phyloP scores from a whole-genome alignment of 2,113 vertebrate species.

The Boulengeromyrus knoepffleri region DNA sequence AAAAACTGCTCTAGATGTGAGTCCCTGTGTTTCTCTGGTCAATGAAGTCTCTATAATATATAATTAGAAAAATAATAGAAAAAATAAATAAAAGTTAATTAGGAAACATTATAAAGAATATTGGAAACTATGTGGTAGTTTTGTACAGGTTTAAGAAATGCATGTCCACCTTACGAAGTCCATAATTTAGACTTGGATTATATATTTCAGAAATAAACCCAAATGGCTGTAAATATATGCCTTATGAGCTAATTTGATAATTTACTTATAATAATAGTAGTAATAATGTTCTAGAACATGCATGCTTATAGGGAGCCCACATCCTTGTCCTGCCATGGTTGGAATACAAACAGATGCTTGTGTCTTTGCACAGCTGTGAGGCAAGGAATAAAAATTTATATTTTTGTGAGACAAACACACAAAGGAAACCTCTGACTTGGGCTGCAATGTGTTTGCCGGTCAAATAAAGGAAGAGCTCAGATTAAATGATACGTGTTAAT shows the following conservation, averaged over 20 bases:
- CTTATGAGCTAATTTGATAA: background rate
- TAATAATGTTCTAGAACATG: background rate
- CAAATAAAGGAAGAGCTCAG: background rate
- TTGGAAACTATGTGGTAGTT: background rate
- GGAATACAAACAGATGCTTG: background rate
- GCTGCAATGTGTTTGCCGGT: background rate
- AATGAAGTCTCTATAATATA: background rate
- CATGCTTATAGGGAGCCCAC: background rate
- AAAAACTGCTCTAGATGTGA: background rate
- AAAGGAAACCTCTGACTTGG: background rate
- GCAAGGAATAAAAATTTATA: background rate
- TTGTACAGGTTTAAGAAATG: background rate
- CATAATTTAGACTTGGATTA: background rate
- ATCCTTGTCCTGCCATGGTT: background rate
- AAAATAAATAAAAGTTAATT: background rate
- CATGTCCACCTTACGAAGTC: background rate
- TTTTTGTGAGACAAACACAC: background rate
- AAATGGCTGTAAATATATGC: background rate
- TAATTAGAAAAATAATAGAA: background rate
- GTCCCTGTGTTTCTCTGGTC: background rate
- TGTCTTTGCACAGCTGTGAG: background rate
- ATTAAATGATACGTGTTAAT: background rate
- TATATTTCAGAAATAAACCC: background rate
- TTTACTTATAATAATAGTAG: background rate
- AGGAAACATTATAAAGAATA: background rate